Percentiles rank a stretch among this genome's conserved stretches.
phyloP scores from a whole-genome alignment of 2,888 invertebrate species.

The Hoplodrina ambigua region DNA sequence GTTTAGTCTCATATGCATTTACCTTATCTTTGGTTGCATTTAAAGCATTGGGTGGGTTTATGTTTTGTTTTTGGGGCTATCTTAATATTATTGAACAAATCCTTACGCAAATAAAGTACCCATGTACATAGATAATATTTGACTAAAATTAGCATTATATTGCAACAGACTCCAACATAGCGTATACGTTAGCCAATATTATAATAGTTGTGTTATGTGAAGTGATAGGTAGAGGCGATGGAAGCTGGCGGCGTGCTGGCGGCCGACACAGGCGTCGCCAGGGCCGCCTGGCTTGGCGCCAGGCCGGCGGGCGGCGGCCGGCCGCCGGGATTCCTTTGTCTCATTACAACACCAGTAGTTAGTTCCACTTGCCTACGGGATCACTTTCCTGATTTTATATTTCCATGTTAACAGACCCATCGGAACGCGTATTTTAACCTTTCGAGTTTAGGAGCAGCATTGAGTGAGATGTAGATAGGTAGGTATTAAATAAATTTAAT shows the following conservation, averaged over 20 bases:
- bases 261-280: slow-evolving; percentile 87
- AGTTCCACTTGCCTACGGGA: slow-evolving; percentile 56
- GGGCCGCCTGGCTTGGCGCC: slow-evolving; percentile 90
- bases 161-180: slow-evolving; percentile 17
- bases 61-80: slow-evolving; percentile 10
- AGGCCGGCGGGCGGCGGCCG: slow-evolving; percentile 89
- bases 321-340: slow-evolving; percentile 90
- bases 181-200: slow-evolving; percentile 30
- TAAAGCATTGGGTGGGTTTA: neutral
- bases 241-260: slow-evolving; percentile 81
- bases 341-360: slow-evolving; percentile 81
- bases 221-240: slow-evolving; percentile 66
- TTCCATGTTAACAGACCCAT: slow-evolving; percentile 1
- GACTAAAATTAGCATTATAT: slow-evolving; percentile 8
- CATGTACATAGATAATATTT: slow-evolving; percentile 5
- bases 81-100: neutral
- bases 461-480: neutral
- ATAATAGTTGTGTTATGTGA: slow-evolving; percentile 49
- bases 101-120: neutral
- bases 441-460: neutral
- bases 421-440: neutral
- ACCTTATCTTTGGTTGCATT: neutral
- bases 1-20: neutral
- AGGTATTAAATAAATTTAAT: neutral
- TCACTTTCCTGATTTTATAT: slow-evolving; percentile 42